Evolutionary conservation across 2,888 invertebrate species (phyloP).

Genomic region (Drosophila paranaensis): DNA sequence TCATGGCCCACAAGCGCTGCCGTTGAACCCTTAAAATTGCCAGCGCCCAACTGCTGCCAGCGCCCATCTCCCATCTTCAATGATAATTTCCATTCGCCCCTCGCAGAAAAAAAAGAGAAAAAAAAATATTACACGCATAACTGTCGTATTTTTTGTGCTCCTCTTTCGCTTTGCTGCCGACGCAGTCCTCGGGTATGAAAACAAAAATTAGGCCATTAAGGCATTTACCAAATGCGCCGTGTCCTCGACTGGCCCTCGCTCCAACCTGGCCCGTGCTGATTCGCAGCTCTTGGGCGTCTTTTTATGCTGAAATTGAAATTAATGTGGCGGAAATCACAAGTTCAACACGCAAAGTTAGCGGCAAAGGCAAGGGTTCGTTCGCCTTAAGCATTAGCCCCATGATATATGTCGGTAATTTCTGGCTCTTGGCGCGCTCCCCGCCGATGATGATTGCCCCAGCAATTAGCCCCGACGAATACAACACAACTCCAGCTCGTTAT

Average conservation of each 20-base stretch:
- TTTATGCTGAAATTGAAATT: constrained; percentile 79
- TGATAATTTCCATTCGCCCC: constrained; percentile 66
- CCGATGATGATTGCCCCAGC: constrained; percentile 69
- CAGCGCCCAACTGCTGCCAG: constrained; percentile 19
- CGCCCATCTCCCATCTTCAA: constrained; percentile 44
- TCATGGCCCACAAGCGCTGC: constrained; percentile 75
- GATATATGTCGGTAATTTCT: constrained; percentile 75
- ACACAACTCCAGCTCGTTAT: constrained; percentile 20
- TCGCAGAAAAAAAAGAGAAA: constrained; percentile 14
- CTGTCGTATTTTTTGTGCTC: constrained; percentile 67
- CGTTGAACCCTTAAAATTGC: constrained; percentile 63
- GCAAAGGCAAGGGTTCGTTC: constrained; percentile 66
- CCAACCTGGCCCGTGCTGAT: constrained; percentile 42
- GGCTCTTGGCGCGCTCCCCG: constrained; percentile 45
- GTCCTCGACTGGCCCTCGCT: constrained; percentile 67
- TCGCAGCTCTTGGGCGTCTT: constrained; percentile 57
- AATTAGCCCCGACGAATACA: constrained; percentile 61
- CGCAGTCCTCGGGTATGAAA: constrained; percentile 45
- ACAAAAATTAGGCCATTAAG: constrained; percentile 82
- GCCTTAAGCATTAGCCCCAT: constrained; percentile 62
- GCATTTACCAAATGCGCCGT: constrained; percentile 80
- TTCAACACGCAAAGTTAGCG: constrained; percentile 72
- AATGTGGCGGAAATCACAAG: constrained; percentile 83
- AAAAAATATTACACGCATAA: constrained; percentile 78
- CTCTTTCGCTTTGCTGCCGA: constrained; percentile 6